Percentiles rank a stretch among this genome's conserved stretches.
Evolutionary conservation across 2,797 vertebrate species (phyloP).

Genomic region (Sardinella longiceps): DNA sequence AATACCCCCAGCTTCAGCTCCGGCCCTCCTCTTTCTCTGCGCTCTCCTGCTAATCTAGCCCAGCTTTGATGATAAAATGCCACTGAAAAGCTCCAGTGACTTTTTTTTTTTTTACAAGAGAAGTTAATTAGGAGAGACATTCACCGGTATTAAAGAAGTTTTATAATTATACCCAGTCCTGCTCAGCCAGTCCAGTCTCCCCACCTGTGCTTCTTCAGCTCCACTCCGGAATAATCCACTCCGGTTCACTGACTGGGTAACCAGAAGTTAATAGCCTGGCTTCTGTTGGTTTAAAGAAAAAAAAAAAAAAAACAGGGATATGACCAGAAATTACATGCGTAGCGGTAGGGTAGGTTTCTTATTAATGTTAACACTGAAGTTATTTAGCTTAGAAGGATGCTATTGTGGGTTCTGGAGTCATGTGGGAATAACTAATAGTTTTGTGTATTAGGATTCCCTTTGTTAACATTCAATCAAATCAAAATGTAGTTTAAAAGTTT

Average conservation of each 20-base stretch:
- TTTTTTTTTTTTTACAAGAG: not conserved
- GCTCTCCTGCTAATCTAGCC: not conserved
- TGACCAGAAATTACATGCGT: not conserved
- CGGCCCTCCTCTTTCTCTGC: not conserved
- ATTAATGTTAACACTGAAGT: not conserved
- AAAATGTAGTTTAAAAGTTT: too few relatives aligned
- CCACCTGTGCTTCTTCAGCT: not conserved
- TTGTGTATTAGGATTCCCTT: too few relatives aligned
- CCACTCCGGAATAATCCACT: not conserved
- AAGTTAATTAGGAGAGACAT: slow-evolving; percentile 18
- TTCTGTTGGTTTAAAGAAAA: not conserved
- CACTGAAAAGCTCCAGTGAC: slow-evolving; percentile 3
- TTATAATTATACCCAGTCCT: not conserved
- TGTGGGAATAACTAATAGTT: not conserved
- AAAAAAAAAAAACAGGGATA: not conserved
- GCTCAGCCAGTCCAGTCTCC: not conserved
- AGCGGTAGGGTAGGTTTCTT: not conserved
- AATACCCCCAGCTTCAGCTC: not conserved
- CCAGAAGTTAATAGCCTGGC: not conserved
- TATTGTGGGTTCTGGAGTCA: not conserved
- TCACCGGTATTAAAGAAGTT: not conserved
- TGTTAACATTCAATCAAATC: too few relatives aligned
- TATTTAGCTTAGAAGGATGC: not conserved
- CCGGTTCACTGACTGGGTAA: not conserved
- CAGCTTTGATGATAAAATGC: slow-evolving; percentile 19